Evolutionary conservation across 2,888 invertebrate species (phyloP).

Genomic region (Venustoraphidia nigricollis): DNA sequence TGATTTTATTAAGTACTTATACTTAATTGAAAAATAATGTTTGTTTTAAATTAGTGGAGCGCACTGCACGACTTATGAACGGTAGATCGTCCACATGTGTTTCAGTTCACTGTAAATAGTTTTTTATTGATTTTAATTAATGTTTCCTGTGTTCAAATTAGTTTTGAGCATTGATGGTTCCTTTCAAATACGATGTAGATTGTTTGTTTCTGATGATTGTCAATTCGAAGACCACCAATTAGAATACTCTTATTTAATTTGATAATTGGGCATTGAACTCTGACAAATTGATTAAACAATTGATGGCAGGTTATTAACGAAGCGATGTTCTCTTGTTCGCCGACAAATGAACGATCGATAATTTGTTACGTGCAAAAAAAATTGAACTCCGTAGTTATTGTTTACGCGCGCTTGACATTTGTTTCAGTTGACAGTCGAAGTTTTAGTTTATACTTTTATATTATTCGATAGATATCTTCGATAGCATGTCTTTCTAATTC

Average conservation of each 20-base stretch:
- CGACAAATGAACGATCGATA: conserved; percentile 19
- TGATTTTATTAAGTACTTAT: too few species aligned
- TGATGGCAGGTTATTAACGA: conserved; percentile 6
- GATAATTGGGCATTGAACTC: background rate
- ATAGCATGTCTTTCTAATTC: background rate
- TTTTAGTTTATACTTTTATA: too few species aligned
- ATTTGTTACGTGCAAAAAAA: conserved; percentile 25
- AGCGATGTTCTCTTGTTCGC: conserved; percentile 6
- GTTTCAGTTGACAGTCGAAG: too few species aligned
- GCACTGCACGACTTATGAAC: too few species aligned
- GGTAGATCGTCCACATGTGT: too few species aligned
- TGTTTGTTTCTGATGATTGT: too few species aligned
- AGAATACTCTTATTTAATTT: conserved; percentile 1
- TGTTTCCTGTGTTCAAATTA: conserved; percentile 1
- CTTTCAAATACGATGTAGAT: background rate
- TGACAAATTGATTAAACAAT: too few species aligned
- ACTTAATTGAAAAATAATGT: too few species aligned
- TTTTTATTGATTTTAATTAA: conserved; percentile 3
- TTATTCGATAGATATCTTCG: background rate
- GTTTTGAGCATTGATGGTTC: conserved; percentile 1
- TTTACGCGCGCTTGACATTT: too few species aligned
- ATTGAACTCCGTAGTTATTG: background rate
- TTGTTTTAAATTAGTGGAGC: too few species aligned
- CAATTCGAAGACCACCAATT: background rate
- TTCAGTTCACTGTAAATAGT: background rate